Percentiles rank a stretch among this genome's conserved stretches.
Evolutionary conservation across 2,888 invertebrate species (phyloP).

Genomic region (Ochropleura plecta): DNA sequence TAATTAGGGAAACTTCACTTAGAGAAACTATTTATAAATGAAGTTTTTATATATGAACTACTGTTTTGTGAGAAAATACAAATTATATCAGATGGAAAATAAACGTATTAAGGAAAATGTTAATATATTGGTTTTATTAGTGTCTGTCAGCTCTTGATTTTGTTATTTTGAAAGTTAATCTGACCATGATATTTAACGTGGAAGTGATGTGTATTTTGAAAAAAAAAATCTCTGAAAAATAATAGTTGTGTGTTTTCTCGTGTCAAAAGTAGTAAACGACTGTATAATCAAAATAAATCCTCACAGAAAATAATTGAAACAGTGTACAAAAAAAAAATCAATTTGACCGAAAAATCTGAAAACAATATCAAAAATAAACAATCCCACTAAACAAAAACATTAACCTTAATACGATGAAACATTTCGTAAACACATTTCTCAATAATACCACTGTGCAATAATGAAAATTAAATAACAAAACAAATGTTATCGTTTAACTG

Average conservation of each 20-base stretch:
- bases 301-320: not conserved
- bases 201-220: not conserved
- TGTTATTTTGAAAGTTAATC: not conserved
- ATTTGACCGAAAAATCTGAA: not conserved
- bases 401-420: not conserved
- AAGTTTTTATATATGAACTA: conserved; percentile 45
- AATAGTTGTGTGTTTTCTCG: rapidly evolving
- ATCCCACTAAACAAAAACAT: not conserved
- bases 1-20: conserved; percentile 63
- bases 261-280: not conserved
- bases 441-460: conserved; percentile 33
- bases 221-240: not conserved
- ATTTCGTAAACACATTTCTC: conserved; percentile 12
- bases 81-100: conserved; percentile 1
- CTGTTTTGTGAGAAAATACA: conserved; percentile 28
- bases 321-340: not conserved
- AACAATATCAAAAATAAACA: conserved; percentile 1
- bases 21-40: conserved; percentile 55
- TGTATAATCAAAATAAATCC: not conserved
- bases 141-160: not conserved
- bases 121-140: not conserved
- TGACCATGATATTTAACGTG: not conserved
- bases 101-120: not conserved
- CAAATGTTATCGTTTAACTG: conserved; percentile 53
- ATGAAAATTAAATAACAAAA: conserved; percentile 49